Evolutionary conservation across 2,113 vertebrate species (phyloP).

Genomic region (Orthonyx spaldingii): DNA sequence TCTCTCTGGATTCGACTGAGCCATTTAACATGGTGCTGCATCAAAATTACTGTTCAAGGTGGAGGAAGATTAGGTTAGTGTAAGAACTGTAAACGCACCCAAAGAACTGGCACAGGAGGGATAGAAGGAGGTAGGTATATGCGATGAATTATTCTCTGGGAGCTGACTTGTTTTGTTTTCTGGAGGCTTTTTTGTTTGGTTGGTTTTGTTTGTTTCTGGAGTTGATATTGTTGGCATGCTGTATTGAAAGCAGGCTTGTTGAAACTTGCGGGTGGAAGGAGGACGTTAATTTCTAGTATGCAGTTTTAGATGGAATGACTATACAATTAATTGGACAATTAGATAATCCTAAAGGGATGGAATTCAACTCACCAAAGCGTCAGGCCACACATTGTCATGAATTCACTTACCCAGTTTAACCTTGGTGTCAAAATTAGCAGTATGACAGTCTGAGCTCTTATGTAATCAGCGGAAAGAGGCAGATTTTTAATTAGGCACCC

Average conservation of each 20-base stretch:
- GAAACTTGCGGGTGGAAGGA: background rate
- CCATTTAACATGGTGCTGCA: background rate
- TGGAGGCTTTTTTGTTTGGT: background rate
- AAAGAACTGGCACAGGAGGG: background rate
- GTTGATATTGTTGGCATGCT: background rate
- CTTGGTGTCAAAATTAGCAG: slow-evolving; percentile 39
- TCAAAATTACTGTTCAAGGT: background rate
- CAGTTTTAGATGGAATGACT: background rate
- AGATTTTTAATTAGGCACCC: slow-evolving; percentile 26
- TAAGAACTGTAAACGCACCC: background rate
- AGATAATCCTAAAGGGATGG: background rate
- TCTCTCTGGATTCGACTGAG: slow-evolving; percentile 13
- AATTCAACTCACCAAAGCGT: background rate
- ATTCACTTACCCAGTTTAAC: slow-evolving; percentile 24
- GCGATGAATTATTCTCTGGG: background rate
- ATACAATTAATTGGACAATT: background rate
- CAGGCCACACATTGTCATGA: background rate
- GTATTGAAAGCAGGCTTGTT: background rate
- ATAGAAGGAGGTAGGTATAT: background rate
- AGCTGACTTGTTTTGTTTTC: background rate
- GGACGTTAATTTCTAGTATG: background rate
- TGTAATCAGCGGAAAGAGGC: background rate
- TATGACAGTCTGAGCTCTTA: background rate
- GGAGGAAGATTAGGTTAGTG: background rate
- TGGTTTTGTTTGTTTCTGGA: background rate